A percentile compares a stretch with the other conserved stretches of the same genome.
Conservation (phyloP, 2,888 invertebrate species). For the Lepidocyrtoides sp. region DNA sequence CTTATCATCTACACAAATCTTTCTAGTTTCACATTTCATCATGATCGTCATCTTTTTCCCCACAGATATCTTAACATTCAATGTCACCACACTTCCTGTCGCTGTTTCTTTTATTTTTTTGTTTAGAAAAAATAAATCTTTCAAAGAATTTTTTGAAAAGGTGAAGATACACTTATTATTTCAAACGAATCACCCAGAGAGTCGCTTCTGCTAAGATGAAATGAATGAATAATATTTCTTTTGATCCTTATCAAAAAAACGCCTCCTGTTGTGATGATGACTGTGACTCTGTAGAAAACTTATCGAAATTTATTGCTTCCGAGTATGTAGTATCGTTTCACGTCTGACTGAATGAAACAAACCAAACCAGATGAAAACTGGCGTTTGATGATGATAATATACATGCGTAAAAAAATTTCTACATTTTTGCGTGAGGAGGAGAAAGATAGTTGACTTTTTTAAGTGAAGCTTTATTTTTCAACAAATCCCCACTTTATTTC, state of each 20-base stretch:
- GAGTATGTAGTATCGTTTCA: no score
- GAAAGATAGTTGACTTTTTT: neutral
- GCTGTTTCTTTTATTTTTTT: neutral
- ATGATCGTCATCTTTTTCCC: no score
- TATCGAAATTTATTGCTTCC: no score
- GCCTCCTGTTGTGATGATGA: no score
- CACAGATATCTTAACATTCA: no score
- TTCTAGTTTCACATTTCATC: slow-evolving; percentile 7
- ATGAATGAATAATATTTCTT: no score
- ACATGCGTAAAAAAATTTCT: neutral
- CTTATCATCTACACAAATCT: slow-evolving; percentile 1
- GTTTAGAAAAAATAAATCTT: neutral
- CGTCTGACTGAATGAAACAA: neutral
- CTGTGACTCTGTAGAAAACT: no score
- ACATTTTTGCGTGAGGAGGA: neutral
- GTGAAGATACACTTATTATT: neutral
- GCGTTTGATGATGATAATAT: no score
- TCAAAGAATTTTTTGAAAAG: neutral
- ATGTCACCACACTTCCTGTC: slow-evolving; percentile 16
- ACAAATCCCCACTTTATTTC: neutral
- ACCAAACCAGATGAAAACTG: neutral
- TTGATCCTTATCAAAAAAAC: no score
- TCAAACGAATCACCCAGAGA: no score
- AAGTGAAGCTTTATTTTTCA: neutral
- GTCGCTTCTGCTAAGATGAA: no score